phyloP scores from a whole-genome alignment of 2,113 vertebrate genomes.

The Diadophis punctatus region DNA sequence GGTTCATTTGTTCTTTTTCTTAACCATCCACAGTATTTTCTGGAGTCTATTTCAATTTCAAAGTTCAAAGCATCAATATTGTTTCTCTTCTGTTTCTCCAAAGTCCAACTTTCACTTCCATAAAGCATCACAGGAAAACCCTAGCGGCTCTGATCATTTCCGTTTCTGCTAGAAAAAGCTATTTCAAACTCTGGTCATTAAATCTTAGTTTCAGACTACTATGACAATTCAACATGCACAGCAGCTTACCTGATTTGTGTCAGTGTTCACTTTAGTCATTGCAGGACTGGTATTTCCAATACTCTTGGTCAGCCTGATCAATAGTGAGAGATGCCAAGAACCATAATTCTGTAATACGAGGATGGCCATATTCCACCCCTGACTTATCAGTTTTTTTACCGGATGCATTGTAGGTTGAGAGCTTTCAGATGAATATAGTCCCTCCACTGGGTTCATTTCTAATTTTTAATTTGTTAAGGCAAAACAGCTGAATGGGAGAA shows the following conservation, averaged over 20 bases:
- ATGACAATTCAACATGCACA: background rate
- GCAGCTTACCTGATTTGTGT: background rate
- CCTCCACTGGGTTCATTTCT: background rate
- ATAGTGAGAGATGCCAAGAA: background rate
- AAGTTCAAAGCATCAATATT: background rate
- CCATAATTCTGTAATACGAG: background rate
- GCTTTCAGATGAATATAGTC: background rate
- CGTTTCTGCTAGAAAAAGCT: background rate
- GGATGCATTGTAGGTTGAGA: background rate
- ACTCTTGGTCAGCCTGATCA: background rate
- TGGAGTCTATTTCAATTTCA: background rate
- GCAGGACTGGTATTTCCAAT: background rate
- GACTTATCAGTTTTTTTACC: background rate
- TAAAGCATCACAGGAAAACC: background rate
- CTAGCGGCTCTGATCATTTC: background rate
- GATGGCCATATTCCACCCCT: background rate
- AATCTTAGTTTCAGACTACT: background rate
- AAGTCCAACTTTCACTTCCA: background rate
- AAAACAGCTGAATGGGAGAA: background rate
- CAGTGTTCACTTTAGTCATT: background rate
- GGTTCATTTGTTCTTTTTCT: background rate
- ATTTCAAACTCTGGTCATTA: background rate
- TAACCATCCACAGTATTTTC: background rate
- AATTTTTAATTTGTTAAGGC: background rate
- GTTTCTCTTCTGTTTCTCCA: background rate